Evolutionary conservation across 2,113 vertebrate genomes (phyloP), one percentile per base, ranked within the genome.

Genomic region (Hippopotamus amphibius): DNA sequence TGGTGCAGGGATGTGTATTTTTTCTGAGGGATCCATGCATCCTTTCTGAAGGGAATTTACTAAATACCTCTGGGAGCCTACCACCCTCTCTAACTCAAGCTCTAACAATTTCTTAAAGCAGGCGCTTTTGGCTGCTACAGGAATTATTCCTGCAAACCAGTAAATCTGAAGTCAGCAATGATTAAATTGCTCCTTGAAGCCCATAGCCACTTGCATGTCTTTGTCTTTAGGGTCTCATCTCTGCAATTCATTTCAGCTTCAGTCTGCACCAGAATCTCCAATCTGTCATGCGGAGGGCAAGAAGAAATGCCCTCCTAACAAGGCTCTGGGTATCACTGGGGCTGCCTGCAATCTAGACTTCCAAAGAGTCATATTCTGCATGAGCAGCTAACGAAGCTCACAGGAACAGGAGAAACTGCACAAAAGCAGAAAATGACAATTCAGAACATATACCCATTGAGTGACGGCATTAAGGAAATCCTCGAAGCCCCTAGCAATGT

Each of bases 371-470:
- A 63, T 26, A 95, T 93, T 80, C 92, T 95, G 97, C 96, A 79
- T 53, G 46, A 89, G 69, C 82, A 95, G 80, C 92, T 97, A 96
- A 97, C 1, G 28, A 97, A 97, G 96, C 96, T 96, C 95, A 15
- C 0, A 97, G 92, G 92, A 95, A 88, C 66, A 19, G 69, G 50
- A 96, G 69, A 93, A 98, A 97, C 33, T 72, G 77, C 91, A 97
- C 68, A 92, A 96, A 97, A 95, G 95, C 97, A 97, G 89, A 97
- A 97, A 98, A 97, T 41, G 92, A 95, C 95, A 96, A 97, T 92
- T 97, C 69, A 33, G 82, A 98, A 97, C 63, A 91, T 30, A 90
- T 7, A 53, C 72, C 83, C 97, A 53, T 72, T 81, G 93, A 98
- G 92, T 96, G 94, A 97, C 7, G 69, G 55, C 63, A 95, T 83